These are phyloP conservation scores for Podarcis cretensis DNA, from an alignment of 2,113 vertebrate species.

Conservation along the genomic window DNA sequence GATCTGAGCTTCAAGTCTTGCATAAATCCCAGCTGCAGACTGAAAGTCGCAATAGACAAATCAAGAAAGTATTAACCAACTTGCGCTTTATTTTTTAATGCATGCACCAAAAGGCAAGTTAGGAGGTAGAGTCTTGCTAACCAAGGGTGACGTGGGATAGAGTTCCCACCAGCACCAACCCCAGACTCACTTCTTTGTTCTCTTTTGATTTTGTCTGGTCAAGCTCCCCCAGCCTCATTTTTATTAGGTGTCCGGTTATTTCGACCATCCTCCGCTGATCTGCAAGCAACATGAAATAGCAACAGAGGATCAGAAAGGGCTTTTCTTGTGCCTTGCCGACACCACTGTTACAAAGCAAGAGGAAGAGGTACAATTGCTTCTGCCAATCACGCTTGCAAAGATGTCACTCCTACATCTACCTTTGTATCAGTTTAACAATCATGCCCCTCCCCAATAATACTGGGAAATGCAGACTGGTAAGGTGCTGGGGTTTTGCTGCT, in stretches of 20 bases:
- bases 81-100: not conserved
- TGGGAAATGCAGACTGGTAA: not conserved
- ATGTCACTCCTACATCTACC: not conserved
- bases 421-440: not conserved
- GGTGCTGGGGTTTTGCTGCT: not conserved
- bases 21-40: conserved; percentile 92
- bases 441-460: not conserved
- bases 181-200: conserved; percentile 87
- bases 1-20: conserved; percentile 90
- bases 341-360: not conserved
- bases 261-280: conserved; percentile 97
- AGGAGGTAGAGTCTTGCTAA: not conserved
- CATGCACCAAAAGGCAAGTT: not conserved
- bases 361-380: not conserved
- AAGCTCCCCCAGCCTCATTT: conserved; percentile 92
- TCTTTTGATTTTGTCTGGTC: conserved; percentile 89
- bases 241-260: conserved; percentile 91
- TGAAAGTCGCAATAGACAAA: conserved; percentile 53
- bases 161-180: not conserved
- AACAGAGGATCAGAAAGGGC: not conserved
- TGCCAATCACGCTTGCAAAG: not conserved
- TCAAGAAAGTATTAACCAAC: not conserved
- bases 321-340: not conserved
- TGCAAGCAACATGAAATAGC: conserved; percentile 62
- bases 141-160: not conserved